phyloP scores from a whole-genome alignment of 2,113 vertebrate species.

The Clarias gariepinus region DNA sequence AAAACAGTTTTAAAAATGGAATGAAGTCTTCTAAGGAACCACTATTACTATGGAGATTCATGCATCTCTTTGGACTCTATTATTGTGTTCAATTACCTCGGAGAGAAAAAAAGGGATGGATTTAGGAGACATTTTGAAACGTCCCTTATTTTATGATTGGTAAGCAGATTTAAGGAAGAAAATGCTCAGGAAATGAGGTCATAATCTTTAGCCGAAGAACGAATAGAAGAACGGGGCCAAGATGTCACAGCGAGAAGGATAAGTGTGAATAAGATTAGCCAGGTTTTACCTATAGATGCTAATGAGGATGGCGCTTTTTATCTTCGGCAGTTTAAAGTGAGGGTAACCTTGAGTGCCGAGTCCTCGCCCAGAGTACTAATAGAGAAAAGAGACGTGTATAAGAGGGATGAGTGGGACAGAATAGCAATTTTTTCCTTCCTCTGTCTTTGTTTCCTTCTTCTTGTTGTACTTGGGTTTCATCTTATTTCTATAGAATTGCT shows the following conservation, averaged over 20 bases:
- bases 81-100: slow-evolving; percentile 42
- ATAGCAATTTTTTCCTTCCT: slow-evolving; percentile 28
- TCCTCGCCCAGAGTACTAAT: slow-evolving; percentile 46
- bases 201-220: slow-evolving; percentile 40
- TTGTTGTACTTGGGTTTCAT: slow-evolving; percentile 3
- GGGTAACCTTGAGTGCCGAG: slow-evolving; percentile 53
- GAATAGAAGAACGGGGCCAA: slow-evolving; percentile 49
- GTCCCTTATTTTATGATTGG: slow-evolving; percentile 46
- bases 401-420: slow-evolving; percentile 39
- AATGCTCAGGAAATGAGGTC: slow-evolving; percentile 53
- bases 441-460: slow-evolving; percentile 6
- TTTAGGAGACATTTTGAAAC: slow-evolving; percentile 23
- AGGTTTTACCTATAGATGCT: slow-evolving; percentile 56
- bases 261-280: slow-evolving; percentile 55
- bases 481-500: not conserved
- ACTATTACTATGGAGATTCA: slow-evolving; percentile 28
- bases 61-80: slow-evolving; percentile 22
- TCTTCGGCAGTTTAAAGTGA: slow-evolving; percentile 53
- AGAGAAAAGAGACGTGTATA: slow-evolving; percentile 29
- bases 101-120: slow-evolving; percentile 14
- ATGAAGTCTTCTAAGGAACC: not conserved
- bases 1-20: slow-evolving; percentile 20
- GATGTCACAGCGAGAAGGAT: slow-evolving; percentile 49
- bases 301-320: slow-evolving; percentile 52
- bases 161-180: slow-evolving; percentile 52